Evolutionary conservation across 1,140 invertebrate species (phyloP).

Genomic region (Sycophila sp.): DNA sequence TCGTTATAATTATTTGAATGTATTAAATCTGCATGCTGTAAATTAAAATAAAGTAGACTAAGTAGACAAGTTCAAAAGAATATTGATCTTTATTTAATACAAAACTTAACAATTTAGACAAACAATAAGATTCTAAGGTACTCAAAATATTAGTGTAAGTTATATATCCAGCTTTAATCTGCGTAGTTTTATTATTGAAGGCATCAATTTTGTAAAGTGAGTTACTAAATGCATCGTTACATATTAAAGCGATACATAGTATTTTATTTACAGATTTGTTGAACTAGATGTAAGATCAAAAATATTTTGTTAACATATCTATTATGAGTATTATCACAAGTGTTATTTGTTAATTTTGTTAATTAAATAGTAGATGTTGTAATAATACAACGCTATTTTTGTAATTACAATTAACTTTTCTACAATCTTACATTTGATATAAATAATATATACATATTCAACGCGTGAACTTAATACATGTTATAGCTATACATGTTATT

Average conservation of each 20-base stretch:
- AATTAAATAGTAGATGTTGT: no score
- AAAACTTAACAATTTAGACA: conserved; percentile 11
- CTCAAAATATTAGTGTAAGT: background rate
- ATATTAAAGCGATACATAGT: background rate
- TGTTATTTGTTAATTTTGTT: no score
- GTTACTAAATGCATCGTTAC: background rate
- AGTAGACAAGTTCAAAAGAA: background rate
- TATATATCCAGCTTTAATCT: conserved; percentile 5
- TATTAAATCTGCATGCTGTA: background rate
- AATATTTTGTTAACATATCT: no score
- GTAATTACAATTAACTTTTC: no score
- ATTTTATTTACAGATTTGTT: background rate
- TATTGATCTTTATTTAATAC: conserved; percentile 8
- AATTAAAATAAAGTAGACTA: conserved; percentile 6
- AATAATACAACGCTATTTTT: no score
- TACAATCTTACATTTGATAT: background rate
- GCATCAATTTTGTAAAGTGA: background rate
- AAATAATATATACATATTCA: no score
- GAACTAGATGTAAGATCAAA: no score
- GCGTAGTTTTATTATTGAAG: conserved; percentile 1
- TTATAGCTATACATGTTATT: no score
- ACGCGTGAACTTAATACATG: no score
- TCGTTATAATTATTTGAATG: background rate
- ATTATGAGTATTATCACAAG: no score
- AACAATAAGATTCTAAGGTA: no score